Percentiles rank a stretch among this genome's conserved stretches.
phyloP scores from a whole-genome alignment of 2,113 vertebrate species.

The Spizaetus ornatus region DNA sequence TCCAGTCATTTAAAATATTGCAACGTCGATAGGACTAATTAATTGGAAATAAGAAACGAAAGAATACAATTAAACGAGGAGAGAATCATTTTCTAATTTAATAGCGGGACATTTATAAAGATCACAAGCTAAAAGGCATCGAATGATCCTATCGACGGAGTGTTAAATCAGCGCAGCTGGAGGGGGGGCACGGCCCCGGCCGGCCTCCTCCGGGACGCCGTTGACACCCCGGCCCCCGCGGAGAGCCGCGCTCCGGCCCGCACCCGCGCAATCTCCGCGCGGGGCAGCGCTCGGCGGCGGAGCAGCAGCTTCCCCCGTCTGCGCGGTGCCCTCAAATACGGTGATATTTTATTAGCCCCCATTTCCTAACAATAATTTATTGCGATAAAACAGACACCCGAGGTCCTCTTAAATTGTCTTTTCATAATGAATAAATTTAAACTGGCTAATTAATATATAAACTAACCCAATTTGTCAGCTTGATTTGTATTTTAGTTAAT shows the following conservation, averaged over 20 bases:
- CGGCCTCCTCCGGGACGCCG: not conserved
- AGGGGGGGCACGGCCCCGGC: not conserved
- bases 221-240: not conserved
- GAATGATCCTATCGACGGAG: constrained; percentile 77
- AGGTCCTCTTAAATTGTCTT: constrained; percentile 89
- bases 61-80: constrained; percentile 86
- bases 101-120: constrained; percentile 84
- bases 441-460: constrained; percentile 96
- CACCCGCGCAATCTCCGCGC: not conserved
- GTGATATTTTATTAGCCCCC: constrained; percentile 69
- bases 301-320: not conserved
- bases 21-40: constrained; percentile 84
- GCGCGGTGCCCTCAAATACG: constrained; percentile 49
- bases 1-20: constrained; percentile 81
- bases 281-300: not conserved
- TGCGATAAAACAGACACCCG: constrained; percentile 86
- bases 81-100: constrained; percentile 88
- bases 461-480: constrained; percentile 94
- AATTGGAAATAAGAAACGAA: constrained; percentile 84
- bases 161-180: constrained; percentile 69
- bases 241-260: not conserved
- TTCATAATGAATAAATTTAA: constrained; percentile 97
- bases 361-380: constrained; percentile 85
- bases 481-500: constrained; percentile 99
- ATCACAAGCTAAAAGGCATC: constrained; percentile 81